A percentile compares a stretch with the other conserved stretches of the same genome.
Conservation (phyloP, 2,888 invertebrate genomes). For the Phyllotreta striolata region DNA sequence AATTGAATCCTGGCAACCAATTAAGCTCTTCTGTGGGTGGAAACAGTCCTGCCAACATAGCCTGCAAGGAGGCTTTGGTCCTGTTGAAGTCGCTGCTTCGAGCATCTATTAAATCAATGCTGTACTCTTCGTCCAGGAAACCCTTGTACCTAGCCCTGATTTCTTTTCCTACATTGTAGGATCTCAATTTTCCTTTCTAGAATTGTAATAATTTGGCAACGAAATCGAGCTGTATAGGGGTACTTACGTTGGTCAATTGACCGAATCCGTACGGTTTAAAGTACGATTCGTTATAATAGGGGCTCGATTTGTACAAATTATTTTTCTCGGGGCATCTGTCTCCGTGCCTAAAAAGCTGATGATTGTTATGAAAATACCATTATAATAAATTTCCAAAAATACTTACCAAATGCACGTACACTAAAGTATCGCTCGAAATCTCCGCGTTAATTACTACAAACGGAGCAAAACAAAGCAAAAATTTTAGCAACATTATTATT, state of each 20-base stretch:
- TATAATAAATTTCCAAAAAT: slow-evolving; percentile 45
- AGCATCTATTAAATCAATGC: slow-evolving; percentile 64
- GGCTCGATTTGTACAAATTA: slow-evolving; percentile 75
- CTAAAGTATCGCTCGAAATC: too few relatives aligned
- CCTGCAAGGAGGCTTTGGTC: slow-evolving; percentile 75
- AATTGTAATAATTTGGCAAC: slow-evolving; percentile 22
- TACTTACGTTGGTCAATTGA: slow-evolving; percentile 75
- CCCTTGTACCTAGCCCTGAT: slow-evolving; percentile 68
- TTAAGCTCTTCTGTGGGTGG: slow-evolving; percentile 66
- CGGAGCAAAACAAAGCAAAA: too few relatives aligned
- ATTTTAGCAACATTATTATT: neutral
- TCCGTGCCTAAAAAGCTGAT: slow-evolving; percentile 77
- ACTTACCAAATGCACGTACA: neutral
- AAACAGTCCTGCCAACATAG: slow-evolving; percentile 73
- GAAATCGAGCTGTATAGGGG: neutral
- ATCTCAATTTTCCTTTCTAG: slow-evolving; percentile 66
- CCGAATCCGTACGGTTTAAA: slow-evolving; percentile 78
- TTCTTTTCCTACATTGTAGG: slow-evolving; percentile 70
- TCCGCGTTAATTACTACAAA: too few relatives aligned
- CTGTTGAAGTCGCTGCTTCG: slow-evolving; percentile 73
- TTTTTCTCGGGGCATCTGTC: slow-evolving; percentile 71
- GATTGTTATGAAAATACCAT: too few relatives aligned
- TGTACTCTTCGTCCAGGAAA: slow-evolving; percentile 68
- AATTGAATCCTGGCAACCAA: slow-evolving; percentile 63
- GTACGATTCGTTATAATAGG: slow-evolving; percentile 65